phyloP scores from a whole-genome alignment of 2,113 vertebrate genomes.

The Paradoxurus hermaphroditus region DNA sequence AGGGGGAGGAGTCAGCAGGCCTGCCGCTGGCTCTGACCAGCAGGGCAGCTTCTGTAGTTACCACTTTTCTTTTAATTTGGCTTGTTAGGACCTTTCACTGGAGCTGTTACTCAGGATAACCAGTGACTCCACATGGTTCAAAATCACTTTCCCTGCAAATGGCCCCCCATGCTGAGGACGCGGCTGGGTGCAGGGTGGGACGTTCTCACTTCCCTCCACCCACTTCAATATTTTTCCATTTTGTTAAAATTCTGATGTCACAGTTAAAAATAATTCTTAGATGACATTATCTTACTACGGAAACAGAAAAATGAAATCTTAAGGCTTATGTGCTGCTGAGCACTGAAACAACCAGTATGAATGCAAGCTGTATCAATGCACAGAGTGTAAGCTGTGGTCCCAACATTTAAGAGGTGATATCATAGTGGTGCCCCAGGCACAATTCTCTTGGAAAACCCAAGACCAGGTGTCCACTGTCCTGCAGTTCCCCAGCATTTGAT shows the following conservation, averaged over 20 bases:
- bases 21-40: not conserved
- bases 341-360: not conserved
- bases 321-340: not conserved
- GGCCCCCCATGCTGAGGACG: not conserved
- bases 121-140: not conserved
- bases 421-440: not conserved
- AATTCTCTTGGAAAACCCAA: not conserved
- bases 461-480: not conserved
- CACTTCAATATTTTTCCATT: not conserved
- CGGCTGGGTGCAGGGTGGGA: accelerated
- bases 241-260: not conserved
- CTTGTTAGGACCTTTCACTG: not conserved
- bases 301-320: not conserved
- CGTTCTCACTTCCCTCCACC: not conserved
- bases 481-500: not conserved
- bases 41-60: not conserved
- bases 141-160: not conserved
- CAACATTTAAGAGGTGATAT: accelerated
- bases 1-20: not conserved
- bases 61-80: not conserved
- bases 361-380: accelerated
- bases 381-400: no score
- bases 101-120: not conserved
- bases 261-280: not conserved
- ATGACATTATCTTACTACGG: not conserved